Evolutionary conservation across 2,797 vertebrate species (phyloP), one percentile per base, ranked within the genome.

Genomic region (Gadopsis marmoratus): DNA sequence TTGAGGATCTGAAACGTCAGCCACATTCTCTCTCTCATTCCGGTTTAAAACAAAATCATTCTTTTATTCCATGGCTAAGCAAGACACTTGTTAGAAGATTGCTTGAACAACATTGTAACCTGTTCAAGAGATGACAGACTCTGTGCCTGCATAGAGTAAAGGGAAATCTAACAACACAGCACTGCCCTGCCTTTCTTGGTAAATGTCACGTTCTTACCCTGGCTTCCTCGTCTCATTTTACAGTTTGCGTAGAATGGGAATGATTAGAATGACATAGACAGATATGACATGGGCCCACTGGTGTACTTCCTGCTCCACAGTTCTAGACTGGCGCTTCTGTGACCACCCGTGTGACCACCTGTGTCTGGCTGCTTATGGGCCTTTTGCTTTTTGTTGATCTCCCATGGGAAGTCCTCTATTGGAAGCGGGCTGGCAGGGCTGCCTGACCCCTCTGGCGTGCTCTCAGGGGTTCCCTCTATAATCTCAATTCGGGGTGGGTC

Each of bases 301-400:
- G 94, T 96, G 93, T 96, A 96, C 87, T 96, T 96, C 81, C 96
- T 94, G 90, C 95, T 95, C 96, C 96, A 96, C 67, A 96, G 93
- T 91, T 96, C 96, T 77, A 96, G 92, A 90, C 96, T 96, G 65
- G 95, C 92, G 12, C 95, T 96, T 86, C 95, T 92, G 85, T 95
- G 95, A 64, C 95, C 95, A 59, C 94, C 92, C 39, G 91, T 94
- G 81, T 95, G 95, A 70, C 93, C 93, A 33, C 88, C 82, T 62
- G 87, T 76, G 71, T 94, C 92, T 66, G 88, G 58, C 76, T 91
- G 94, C 80, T 94, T 94, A 12, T 82, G 85, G 80, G 75, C 63
- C 86, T 87, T 95, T 87, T 94, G 94, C 75, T 92, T 95, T 88
- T 93, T 95, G 86, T 84, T 91, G 72, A 93, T 92, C 89, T 96